Base-by-base conservation (phyloP, 53 echinoderm and acorn worm genomes). In the Stichopus horrens region DNA sequence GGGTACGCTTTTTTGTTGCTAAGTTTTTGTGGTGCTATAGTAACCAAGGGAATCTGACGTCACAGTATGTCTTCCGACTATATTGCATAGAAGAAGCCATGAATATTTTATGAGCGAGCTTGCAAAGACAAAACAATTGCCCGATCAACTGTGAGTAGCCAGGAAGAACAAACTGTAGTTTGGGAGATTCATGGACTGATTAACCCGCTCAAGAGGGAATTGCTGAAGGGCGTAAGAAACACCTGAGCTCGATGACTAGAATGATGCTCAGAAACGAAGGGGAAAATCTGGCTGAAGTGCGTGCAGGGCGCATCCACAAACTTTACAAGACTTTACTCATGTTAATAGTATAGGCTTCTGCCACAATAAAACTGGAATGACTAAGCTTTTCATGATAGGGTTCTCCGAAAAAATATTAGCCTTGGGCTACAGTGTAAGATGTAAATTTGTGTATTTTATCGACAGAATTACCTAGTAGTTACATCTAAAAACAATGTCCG, bases 181-280 rank as follows among this genome's bases (percentile, higher is more conserved):
- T n/a, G 71, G 71, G 14, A 63, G 71, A 71, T 71, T 13, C 19
- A 18, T 71, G 14, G 71, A 71, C 19, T 71, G 71, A 71, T 71
- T 71, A 18, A 13, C 71, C 71, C 18, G n/a, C 71, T 71, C 16
- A 71, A 71, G 14, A 7, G 71, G 71, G 71, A 71, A 71, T 71
- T 71, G 18, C 71, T 71, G 6, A 71, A 71, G 71, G 71, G 71
- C 71, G 71, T 71, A 71, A 71, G 71, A 71, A 71, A 71, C 71
- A 71, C 71, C 71, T 71, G 71, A 71, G 14, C 71, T 71, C 71
- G 71, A 71, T 71, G 6, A 71, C 71, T 71, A 7, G 71, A 71
- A 71, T 71, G 18, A 71, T 71, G 71, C 18, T 71, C 71, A 18
- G 18, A 71, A 71, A 71, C 71, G 71, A 71, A 71, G 71, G 14